Evolutionary conservation across 2,888 invertebrate species (phyloP), one percentile per base, ranked within the genome.

Genomic region (Parthenolecanium corni): DNA sequence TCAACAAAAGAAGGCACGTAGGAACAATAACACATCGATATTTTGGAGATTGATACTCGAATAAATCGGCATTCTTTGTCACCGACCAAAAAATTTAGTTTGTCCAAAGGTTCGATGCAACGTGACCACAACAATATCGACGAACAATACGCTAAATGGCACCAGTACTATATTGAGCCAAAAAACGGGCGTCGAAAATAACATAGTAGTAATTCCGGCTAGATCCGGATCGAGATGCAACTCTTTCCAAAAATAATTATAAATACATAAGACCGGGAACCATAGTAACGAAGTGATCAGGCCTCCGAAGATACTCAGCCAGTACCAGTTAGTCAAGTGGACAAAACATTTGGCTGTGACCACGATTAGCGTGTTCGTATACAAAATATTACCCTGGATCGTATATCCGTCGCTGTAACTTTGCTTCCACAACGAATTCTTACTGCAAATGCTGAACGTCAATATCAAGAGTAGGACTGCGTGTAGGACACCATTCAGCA

Each of bases 161-260:
- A 98, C 87, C 69, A 97, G 80, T 68, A 94, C 70, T 51, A 97
- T 78, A 20, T 92, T 94, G 70, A 93, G 77, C 96, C 97, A 98
- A 78, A 98, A 99, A 42, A 89, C 82, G 25, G 87, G 85, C 64
- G 93, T 89, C 49, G 85, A 80, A 74, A 89, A 87, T 71, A 98
- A 77, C 81, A 95, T 88, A 67, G 77, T 76, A 74, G 87, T 91
- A 86, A 94, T 93, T 67, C 96, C 95, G 38, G 82, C 78, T 86
- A 98, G 94, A 71, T 94, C 91, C 49, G 91, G 84, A 64, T 93
- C 96, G 69, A 97, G 80, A 65, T 84, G 81, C 61, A 94, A 72
- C 36, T 75, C 72, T 54, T 89, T 89, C 84, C 84, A 61, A 38
- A 62, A 1, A 46, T 62, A 86, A 85, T 86, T 86, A 79, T 97